phyloP scores from a whole-genome alignment of 2,888 invertebrate species.

The Trisateles emortualis region DNA sequence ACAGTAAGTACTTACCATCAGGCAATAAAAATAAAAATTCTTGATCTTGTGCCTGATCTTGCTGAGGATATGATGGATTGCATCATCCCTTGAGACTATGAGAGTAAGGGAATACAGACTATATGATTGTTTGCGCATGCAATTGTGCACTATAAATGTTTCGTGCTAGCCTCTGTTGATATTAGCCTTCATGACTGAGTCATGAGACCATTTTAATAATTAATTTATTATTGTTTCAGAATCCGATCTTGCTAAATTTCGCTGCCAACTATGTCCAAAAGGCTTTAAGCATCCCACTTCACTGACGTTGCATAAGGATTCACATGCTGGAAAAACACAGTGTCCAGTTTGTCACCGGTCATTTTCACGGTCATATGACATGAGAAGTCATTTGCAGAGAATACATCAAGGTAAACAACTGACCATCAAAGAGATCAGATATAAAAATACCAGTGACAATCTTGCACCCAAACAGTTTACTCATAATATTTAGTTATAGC shows the following conservation, averaged over 20 bases:
- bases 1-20: too few species aligned
- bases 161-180: too few species aligned
- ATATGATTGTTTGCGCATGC: too few species aligned
- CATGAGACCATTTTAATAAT: too few species aligned
- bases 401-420: constrained; percentile 87
- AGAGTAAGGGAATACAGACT: too few species aligned
- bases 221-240: constrained; percentile 66
- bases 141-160: too few species aligned
- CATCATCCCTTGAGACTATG: too few species aligned
- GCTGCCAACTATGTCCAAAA: constrained; percentile 88
- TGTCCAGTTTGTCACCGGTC: constrained; percentile 88
- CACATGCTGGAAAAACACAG: constrained; percentile 88
- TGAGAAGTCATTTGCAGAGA: constrained; percentile 87
- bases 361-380: constrained; percentile 88
- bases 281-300: constrained; percentile 89
- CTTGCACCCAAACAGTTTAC: constrained; percentile 76
- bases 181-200: too few species aligned
- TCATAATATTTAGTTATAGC: constrained; percentile 71
- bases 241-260: constrained; percentile 86
- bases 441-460: constrained; percentile 75
- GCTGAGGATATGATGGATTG: too few species aligned
- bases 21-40: too few species aligned
- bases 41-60: too few species aligned
- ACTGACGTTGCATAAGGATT: constrained; percentile 87
- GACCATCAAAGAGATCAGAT: constrained; percentile 83